phyloP scores from a whole-genome alignment of 2,113 vertebrate species.

The Rallus limicola region DNA sequence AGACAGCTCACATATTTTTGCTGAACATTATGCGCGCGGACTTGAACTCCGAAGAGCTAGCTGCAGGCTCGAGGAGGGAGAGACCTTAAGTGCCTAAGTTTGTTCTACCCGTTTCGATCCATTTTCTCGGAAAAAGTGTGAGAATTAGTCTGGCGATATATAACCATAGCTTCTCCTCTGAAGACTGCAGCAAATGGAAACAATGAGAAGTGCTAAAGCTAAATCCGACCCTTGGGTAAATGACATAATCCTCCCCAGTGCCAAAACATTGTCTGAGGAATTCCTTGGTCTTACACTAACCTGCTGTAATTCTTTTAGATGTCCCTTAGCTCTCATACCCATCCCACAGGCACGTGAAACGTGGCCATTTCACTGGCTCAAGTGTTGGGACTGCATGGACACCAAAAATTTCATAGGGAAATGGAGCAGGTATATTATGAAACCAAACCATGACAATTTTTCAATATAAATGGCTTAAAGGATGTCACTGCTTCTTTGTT shows the following conservation, averaged over 20 bases:
- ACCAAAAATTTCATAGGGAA: neutral
- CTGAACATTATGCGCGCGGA: neutral
- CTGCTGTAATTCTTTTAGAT: conserved; percentile 48
- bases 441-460: neutral
- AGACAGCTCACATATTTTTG: conserved; percentile 48
- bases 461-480: neutral
- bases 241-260: conserved; percentile 53
- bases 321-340: conserved; percentile 35
- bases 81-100: neutral
- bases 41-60: neutral
- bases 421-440: neutral
- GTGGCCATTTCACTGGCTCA: neutral
- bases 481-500: neutral
- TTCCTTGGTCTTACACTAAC: conserved; percentile 33
- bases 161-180: neutral
- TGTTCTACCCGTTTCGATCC: neutral
- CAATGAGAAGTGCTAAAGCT: conserved; percentile 43
- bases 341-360: neutral
- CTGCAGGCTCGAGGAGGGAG: neutral
- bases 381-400: neutral
- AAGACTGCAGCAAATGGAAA: conserved; percentile 56
- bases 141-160: neutral
- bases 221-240: conserved; percentile 11
- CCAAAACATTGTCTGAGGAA: conserved; percentile 40
- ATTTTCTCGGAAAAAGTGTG: neutral